Evolutionary conservation across 2,888 invertebrate genomes (phyloP).

Genomic region (Dyspetes luteomarginatus): DNA sequence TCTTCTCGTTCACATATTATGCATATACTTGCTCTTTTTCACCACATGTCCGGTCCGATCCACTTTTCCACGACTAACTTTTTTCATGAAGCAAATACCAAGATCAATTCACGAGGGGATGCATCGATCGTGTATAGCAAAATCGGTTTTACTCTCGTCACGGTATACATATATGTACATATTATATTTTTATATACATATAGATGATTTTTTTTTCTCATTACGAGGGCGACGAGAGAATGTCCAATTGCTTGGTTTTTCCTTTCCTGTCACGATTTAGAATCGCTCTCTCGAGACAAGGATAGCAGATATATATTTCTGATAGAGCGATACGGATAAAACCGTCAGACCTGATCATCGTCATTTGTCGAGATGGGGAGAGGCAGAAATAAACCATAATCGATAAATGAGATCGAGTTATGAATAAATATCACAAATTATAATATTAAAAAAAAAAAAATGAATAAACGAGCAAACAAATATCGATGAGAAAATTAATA

Average conservation of each 20-base stretch:
- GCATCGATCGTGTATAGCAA: slow-evolving; percentile 45
- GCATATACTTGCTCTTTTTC: slow-evolving; percentile 44
- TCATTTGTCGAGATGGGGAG: slow-evolving; percentile 47
- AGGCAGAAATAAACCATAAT: background rate
- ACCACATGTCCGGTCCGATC: slow-evolving; percentile 13
- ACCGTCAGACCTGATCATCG: slow-evolving; percentile 25
- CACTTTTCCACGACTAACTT: slow-evolving; percentile 33
- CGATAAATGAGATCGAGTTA: slow-evolving; percentile 2
- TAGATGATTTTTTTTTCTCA: slow-evolving; percentile 6
- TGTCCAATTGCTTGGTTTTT: slow-evolving; percentile 42
- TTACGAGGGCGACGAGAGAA: background rate
- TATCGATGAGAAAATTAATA: slow-evolving; percentile 12
- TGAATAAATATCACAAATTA: slow-evolving; percentile 39
- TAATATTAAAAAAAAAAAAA: background rate
- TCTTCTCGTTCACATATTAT: slow-evolving; percentile 25
- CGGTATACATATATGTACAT: slow-evolving; percentile 12
- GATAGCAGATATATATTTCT: background rate
- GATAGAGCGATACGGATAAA: slow-evolving; percentile 4
- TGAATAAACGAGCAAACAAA: background rate
- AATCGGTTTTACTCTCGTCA: slow-evolving; percentile 24
- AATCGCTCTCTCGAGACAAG: background rate
- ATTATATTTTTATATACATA: background rate
- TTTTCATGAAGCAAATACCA: slow-evolving; percentile 56
- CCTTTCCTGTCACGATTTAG: slow-evolving; percentile 55
- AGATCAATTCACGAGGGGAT: slow-evolving; percentile 24